Evolutionary conservation across 1,140 invertebrate genomes (phyloP), one percentile per base, ranked within the genome.

Genomic region (Homalodisca vitripennis): DNA sequence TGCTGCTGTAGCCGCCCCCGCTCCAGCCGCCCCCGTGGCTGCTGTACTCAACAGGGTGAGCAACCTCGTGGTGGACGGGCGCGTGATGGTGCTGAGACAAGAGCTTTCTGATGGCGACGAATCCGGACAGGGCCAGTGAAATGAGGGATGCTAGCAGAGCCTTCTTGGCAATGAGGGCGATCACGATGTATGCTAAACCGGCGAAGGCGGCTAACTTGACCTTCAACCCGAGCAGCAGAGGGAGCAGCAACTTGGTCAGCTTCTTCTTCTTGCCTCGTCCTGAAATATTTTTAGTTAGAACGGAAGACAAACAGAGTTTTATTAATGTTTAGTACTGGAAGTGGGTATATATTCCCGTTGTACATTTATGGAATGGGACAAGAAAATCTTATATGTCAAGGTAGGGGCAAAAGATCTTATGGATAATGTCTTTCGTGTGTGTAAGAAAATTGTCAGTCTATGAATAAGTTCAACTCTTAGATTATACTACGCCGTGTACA

Each of bases 121-220:
- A 86, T 1, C 82, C 84, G 6, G 85, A 86, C 67, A 89, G 82
- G 72, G 84, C 82, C 70, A 88, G 81, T 2, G 87, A 87, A 26
- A 88, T 78, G 47, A 88, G 72, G 2, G 85, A 86, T 12, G 84
- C 82, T 66, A 87, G 72, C 71, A 89, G 80, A 62, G 87, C 87
- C 74, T 88, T 88, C 80, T 89, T 88, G 73, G 87, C 87, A 73
- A 88, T 77, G 48, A 88, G 77, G 31, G 82, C 82, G 67, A 87
- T 82, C 30, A 80, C 83, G 74, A 88, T 82, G 80, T 85, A 87
- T 14, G 82, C 79, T 17, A 87, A 78, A 30, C 82, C 81, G 17
- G 82, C 80, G 41, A 88, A 77, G 1, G 81, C 78, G 46, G 81
- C 85, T 55, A 88, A 77, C 75, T 88, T 88, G 70, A 86, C 77